phyloP scores from a whole-genome alignment of 2,888 invertebrate genomes.

The Ochropleura plecta region DNA sequence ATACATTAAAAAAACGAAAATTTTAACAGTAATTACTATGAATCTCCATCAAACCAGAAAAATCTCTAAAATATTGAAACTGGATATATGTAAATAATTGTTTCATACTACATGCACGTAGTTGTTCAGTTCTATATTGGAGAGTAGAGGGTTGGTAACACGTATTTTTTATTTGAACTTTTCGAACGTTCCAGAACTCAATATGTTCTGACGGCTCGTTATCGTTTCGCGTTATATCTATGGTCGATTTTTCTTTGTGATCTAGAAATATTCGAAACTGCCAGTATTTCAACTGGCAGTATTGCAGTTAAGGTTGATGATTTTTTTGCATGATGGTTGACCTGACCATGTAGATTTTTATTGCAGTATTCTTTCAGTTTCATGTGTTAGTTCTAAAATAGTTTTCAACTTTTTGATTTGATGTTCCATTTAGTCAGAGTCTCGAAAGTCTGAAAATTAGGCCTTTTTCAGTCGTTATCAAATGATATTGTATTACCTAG shows the following conservation, averaged over 20 bases:
- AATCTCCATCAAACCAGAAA: not conserved
- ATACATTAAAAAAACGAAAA: too few relatives aligned
- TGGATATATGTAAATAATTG: constrained; percentile 14
- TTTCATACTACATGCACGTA: not conserved
- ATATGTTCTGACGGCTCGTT: constrained; percentile 60
- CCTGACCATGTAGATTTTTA: not conserved
- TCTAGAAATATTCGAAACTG: constrained; percentile 45
- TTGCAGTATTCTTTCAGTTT: not conserved
- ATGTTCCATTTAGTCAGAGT: too few relatives aligned
- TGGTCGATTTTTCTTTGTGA: constrained; percentile 46
- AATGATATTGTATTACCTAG: too few relatives aligned
- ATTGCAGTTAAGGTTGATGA: constrained; percentile 21
- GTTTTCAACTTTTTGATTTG: not conserved
- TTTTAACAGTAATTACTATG: too few relatives aligned
- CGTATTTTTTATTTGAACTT: constrained; percentile 30
- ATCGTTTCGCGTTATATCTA: constrained; percentile 40
- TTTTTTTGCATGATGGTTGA: not conserved
- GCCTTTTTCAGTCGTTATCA: too few relatives aligned
- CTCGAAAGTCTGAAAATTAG: too few relatives aligned
- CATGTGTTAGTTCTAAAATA: not conserved
- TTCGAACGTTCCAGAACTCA: constrained; percentile 40
- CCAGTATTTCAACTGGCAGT: constrained; percentile 32
- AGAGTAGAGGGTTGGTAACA: constrained; percentile 18
- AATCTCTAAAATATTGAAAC: constrained; percentile 3
- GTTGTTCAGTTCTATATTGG: constrained; percentile 41